Base-by-base conservation (phyloP, 2,797 vertebrate genomes). In the Eptatretus atami region DNA sequence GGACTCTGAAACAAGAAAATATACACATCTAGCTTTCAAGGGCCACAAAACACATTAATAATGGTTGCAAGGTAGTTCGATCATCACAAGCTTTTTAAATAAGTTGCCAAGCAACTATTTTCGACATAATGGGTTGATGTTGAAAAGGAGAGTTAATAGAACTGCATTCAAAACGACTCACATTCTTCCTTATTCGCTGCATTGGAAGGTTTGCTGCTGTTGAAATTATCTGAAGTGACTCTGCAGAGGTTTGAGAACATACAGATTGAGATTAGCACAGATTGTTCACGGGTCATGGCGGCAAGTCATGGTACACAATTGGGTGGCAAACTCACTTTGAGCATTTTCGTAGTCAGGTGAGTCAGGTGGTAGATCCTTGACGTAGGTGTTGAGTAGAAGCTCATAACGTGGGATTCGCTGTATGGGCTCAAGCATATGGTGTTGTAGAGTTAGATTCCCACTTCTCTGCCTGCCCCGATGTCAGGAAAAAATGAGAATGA, bases 381-480 rank as follows among this genome's bases (percentile, higher is more conserved):
- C 77, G 71, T 98, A 98, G 77, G 94, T 88, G 71, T 81, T 94
- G 67, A 98, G 80, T 64, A 98, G 72, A 68, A 95, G 75, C 70
- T 93, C 86, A 0, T 95, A 98, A 65, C 88, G 86, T 65, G 90
- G 90, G 71, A 98, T 84, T 69, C 90, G 81, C 67, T 98, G 90
- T 68, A 98, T 84, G 0, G 90, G 90, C 71, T 95, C 90, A 67
- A 98, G 73, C 90, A 94, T 98, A 73, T 95, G 90, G 70, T 98
- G 90, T 75, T 95, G 90, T 70, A 98, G 69, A 0, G 87, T 98
- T 74, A 98, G 73, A 71, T 84, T 94, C 66, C 90, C 88, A 63
- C 90, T 93, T 63, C n/a, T 87, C 81, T 11, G 87, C 86, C 70
- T 92, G 81, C 72, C 84, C 90, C 90, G 77, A 61, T 25, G 57